phyloP scores from a whole-genome alignment of 2,797 vertebrate species.

The Nothura maculosa region DNA sequence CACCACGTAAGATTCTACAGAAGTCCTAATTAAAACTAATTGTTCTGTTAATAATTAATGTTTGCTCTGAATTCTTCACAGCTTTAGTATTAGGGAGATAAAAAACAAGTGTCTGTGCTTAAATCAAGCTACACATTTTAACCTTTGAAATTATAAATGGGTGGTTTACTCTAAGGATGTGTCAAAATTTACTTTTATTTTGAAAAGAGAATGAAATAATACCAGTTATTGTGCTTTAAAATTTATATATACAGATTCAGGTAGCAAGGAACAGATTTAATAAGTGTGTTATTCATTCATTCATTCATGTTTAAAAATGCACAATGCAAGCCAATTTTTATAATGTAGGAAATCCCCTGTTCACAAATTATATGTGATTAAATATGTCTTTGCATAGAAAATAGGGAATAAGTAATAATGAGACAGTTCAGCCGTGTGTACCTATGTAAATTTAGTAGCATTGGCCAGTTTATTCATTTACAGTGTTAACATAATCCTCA shows the following conservation, averaged over 20 bases:
- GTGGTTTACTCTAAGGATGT: not conserved
- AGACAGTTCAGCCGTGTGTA: not conserved
- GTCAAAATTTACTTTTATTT: not conserved
- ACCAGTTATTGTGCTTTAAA: not conserved
- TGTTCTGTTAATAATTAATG: slow-evolving; percentile 61
- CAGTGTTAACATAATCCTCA: not conserved
- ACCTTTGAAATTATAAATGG: not conserved
- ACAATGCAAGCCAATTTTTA: accelerated
- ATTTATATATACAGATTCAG: not conserved
- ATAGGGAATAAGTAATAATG: not conserved
- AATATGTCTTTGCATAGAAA: not conserved
- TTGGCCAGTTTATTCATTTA: not conserved
- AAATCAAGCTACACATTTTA: slow-evolving; percentile 14
- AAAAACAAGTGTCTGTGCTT: not conserved
- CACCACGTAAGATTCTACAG: slow-evolving; percentile 39
- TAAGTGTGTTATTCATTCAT: not conserved
- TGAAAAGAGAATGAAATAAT: not conserved
- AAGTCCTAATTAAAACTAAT: slow-evolving; percentile 71
- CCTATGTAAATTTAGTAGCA: not conserved
- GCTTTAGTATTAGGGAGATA: not conserved
- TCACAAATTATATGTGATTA: not conserved
- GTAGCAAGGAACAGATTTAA: not conserved
- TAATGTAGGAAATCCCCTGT: not conserved
- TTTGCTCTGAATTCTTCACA: slow-evolving; percentile 38
- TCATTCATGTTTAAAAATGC: not conserved